Base-by-base conservation (phyloP, 1,140 invertebrate genomes). In the Plectrocnemia conspersa region DNA sequence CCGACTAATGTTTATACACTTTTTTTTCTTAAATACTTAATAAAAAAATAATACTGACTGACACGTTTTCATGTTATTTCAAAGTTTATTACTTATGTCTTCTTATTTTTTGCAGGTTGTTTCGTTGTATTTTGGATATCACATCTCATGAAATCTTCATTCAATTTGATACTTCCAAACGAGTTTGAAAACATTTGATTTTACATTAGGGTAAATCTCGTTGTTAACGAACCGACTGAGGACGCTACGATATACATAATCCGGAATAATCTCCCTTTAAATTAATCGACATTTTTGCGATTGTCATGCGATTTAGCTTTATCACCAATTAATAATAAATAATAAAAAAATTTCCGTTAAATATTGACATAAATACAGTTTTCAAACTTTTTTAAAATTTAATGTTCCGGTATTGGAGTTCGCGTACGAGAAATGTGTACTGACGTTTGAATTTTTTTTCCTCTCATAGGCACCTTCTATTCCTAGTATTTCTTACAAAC, bases 401-500 rank as follows among this genome's bases (percentile, higher is more conserved):
- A n/a, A n/a, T n/a, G n/a, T n/a, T n/a, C n/a, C n/a, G n/a, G n/a
- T n/a, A n/a, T n/a, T n/a, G n/a, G n/a, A n/a, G n/a, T n/a, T n/a
- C n/a, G n/a, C n/a, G n/a, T 29, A 7, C 27, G 27, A n/a, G n/a
- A n/a, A n/a, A n/a, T n/a, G n/a, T n/a, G 16, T 9, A 38, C 36
- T 38, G 6, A 38, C 16, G 16, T 15, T 9, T 6, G 7, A n/a
- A 1, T 49, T 2, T 50, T 57, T 52, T 32, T 57, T 52, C 24
- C 19, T 63, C 63, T 66, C 52, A 48, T 68, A 83, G 80, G 81
- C 82, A 27, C 80, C 80, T 4, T 79, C 77, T 33, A 82, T 84
- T 62, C 82, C 83, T 23, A 81, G 75, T 60, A 84, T 89, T 58
- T 78, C 80, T 45, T 88, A 89, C 68, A 86, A 86, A 65, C 86